Evolutionary conservation across 2,113 vertebrate species (phyloP).

Genomic region (Cranoglanis bouderius): DNA sequence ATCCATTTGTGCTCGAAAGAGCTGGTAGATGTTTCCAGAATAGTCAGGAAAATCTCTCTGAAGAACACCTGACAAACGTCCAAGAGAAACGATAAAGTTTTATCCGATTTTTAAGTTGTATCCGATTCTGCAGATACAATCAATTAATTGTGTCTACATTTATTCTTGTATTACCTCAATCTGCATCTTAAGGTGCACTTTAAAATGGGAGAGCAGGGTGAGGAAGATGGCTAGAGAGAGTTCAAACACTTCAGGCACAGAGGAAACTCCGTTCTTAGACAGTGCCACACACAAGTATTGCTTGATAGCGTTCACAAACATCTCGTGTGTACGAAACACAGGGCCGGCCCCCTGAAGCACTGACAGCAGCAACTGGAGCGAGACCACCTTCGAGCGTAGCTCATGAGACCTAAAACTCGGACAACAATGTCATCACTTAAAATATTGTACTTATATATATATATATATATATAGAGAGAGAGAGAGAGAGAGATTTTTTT

Average conservation of each 20-base stretch:
- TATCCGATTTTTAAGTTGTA: background rate
- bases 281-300: conserved; percentile 96
- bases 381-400: conserved; percentile 93
- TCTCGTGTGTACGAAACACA: conserved; percentile 93
- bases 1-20: conserved; percentile 99
- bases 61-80: conserved; percentile 86
- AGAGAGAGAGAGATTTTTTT: background rate
- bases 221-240: conserved; percentile 98
- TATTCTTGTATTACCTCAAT: conserved; percentile 82
- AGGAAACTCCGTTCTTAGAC: conserved; percentile 96
- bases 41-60: conserved; percentile 97
- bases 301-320: conserved; percentile 98
- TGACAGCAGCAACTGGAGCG: conserved; percentile 92
- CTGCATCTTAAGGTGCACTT: conserved; percentile 98
- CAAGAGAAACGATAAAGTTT: background rate
- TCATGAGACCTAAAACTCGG: conserved; percentile 85
- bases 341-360: conserved; percentile 94
- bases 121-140: background rate
- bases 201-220: conserved; percentile 94
- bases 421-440: background rate
- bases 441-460: background rate
- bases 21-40: conserved; percentile 94
- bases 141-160: background rate
- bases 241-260: conserved; percentile 96
- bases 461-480: background rate